phyloP scores from a whole-genome alignment of 2,888 invertebrate species.

The Omphaloscelis lunosa region DNA sequence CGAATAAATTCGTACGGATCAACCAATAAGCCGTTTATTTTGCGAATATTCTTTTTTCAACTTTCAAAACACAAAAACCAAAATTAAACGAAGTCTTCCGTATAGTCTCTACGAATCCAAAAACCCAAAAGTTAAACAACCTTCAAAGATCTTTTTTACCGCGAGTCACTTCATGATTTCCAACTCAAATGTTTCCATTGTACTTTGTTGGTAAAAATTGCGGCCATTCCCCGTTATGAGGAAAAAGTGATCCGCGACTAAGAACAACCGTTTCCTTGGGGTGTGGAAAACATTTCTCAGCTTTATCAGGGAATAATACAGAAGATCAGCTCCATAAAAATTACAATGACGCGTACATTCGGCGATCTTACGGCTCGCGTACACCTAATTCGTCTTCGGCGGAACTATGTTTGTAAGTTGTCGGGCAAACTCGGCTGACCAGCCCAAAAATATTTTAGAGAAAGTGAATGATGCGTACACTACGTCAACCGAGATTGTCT shows the following conservation, averaged over 20 bases:
- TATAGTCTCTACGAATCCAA: not conserved
- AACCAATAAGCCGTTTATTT: not conserved
- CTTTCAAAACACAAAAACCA: not conserved
- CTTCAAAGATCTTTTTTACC: slow-evolving; percentile 17
- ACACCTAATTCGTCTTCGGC: not conserved
- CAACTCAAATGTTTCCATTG: slow-evolving; percentile 58
- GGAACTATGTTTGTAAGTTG: not conserved
- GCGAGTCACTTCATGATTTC: slow-evolving; percentile 60
- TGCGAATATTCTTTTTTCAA: slow-evolving; percentile 4
- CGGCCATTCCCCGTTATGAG: slow-evolving; percentile 75
- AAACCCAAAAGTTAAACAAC: slow-evolving; percentile 13
- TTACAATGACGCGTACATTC: not conserved
- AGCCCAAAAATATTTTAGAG: not conserved
- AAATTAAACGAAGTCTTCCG: slow-evolving; percentile 12
- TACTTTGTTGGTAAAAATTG: slow-evolving; percentile 72
- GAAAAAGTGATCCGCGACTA: slow-evolving; percentile 77
- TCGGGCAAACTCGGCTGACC: too few species aligned
- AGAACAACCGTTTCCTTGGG: slow-evolving; percentile 68
- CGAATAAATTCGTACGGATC: too few species aligned
- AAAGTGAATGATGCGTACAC: not conserved
- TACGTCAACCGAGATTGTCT: not conserved
- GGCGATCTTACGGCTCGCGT: not conserved
- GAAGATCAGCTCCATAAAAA: slow-evolving; percentile 24
- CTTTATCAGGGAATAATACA: not conserved
- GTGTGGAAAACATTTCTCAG: slow-evolving; percentile 63